A percentile compares a stretch with the other conserved stretches of the same genome.
phyloP scores from a whole-genome alignment of 2,797 vertebrate species.

The Bradypodion pumilum region DNA sequence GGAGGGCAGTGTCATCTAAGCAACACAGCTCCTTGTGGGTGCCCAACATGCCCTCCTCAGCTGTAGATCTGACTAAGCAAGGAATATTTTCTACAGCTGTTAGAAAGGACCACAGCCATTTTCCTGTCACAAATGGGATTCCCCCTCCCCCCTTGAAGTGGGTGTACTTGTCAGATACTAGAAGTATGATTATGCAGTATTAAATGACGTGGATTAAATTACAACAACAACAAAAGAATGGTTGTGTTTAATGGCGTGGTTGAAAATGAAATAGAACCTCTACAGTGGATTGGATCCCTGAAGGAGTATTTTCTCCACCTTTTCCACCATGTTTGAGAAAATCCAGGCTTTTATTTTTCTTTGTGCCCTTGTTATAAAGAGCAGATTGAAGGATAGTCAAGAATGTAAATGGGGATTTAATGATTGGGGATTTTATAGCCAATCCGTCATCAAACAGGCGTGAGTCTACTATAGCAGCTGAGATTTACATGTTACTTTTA shows the following conservation, averaged over 20 bases:
- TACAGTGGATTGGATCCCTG: constrained; percentile 7
- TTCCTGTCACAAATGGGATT: background rate
- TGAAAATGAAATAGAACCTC: constrained; percentile 62
- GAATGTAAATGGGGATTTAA: constrained; percentile 56
- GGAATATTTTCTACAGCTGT: constrained; percentile 20
- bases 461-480: constrained; percentile 4
- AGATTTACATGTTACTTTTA: constrained; percentile 7
- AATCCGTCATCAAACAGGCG: constrained; percentile 24
- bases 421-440: constrained; percentile 39
- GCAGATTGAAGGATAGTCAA: constrained; percentile 37
- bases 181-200: constrained; percentile 30
- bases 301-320: constrained; percentile 8
- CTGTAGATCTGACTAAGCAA: constrained; percentile 8
- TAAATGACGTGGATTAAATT: constrained; percentile 42
- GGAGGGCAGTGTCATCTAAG: constrained; percentile 63
- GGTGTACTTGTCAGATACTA: constrained; percentile 6
- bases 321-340: constrained; percentile 45
- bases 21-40: background rate
- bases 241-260: background rate
- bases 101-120: background rate
- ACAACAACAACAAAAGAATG: constrained; percentile 20
- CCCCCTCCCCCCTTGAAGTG: background rate
- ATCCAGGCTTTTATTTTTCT: constrained; percentile 49
- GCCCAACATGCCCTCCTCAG: background rate
- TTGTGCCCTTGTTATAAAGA: constrained; percentile 43